phyloP scores from a whole-genome alignment of 2,888 invertebrate genomes.

The Epiblema foenella region DNA sequence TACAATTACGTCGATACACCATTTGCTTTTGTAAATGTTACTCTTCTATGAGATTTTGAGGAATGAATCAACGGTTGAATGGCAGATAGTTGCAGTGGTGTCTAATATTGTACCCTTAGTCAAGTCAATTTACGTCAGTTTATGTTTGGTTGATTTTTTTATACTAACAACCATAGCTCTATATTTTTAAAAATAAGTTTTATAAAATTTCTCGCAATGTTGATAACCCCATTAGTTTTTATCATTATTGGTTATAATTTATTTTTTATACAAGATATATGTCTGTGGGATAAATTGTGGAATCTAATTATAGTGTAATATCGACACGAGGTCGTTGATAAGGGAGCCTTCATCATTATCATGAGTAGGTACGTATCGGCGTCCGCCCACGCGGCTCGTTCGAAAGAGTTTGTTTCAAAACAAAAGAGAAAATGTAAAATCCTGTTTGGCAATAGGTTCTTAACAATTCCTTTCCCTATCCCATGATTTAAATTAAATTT shows the following conservation, averaged over 20 bases:
- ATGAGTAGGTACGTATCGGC: constrained; percentile 24
- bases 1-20: constrained; percentile 38
- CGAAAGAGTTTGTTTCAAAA: constrained; percentile 36
- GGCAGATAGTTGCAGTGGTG: not conserved
- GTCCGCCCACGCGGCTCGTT: constrained; percentile 35
- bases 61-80: not conserved
- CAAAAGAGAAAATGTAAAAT: constrained; percentile 25
- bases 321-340: constrained; percentile 55
- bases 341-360: constrained; percentile 45
- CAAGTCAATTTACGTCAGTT: no score
- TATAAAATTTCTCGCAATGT: not conserved
- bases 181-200: no score
- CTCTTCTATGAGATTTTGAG: not conserved
- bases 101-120: not conserved
- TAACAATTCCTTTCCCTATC: not conserved
- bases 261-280: constrained; percentile 8
- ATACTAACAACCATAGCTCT: no score
- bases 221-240: not conserved
- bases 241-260: not conserved
- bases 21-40: not conserved
- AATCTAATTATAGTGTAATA: constrained; percentile 56
- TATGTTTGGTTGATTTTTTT: no score
- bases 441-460: not conserved
- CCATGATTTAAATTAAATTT: not conserved
- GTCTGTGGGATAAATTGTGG: constrained; percentile 48